phyloP scores from a whole-genome alignment of 2,888 invertebrate genomes.

The Cataglyphis livida region DNA sequence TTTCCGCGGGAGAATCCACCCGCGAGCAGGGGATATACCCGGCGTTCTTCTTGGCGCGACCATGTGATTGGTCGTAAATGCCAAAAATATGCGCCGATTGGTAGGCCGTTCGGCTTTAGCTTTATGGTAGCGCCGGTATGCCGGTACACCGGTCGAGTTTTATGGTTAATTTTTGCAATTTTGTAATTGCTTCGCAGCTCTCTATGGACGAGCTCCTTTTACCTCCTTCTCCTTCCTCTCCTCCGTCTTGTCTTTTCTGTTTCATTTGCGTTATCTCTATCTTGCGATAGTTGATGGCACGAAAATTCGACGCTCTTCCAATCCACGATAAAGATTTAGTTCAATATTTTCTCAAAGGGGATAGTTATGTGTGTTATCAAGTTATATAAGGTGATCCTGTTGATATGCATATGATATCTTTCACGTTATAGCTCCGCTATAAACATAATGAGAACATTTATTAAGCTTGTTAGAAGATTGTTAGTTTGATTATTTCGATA shows the following conservation, averaged over 20 bases:
- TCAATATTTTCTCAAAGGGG: neutral
- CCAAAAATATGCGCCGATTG: constrained; percentile 84
- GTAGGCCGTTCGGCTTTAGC: constrained; percentile 75
- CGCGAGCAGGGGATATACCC: constrained; percentile 21
- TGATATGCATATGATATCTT: neutral
- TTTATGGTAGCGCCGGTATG: constrained; percentile 78
- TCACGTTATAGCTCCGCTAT: neutral
- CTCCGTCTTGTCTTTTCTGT: constrained; percentile 1
- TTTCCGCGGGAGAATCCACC: constrained; percentile 73
- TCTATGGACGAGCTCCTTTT: constrained; percentile 55
- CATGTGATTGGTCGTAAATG: constrained; percentile 85
- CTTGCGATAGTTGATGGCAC: neutral
- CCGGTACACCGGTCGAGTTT: constrained; percentile 76
- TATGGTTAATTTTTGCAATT: constrained; percentile 84
- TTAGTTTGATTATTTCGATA: neutral
- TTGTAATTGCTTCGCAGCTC: constrained; percentile 79
- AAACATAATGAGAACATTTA: neutral
- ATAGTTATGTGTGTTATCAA: neutral
- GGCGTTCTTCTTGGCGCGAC: constrained; percentile 68
- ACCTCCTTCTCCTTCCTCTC: neutral
- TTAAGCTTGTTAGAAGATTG: neutral
- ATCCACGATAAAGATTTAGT: neutral
- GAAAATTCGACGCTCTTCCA: neutral
- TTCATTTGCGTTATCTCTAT: neutral
- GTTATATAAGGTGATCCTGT: too few species aligned